phyloP scores from a whole-genome alignment of 2,888 invertebrate species.

The Gymnocheta viridis region DNA sequence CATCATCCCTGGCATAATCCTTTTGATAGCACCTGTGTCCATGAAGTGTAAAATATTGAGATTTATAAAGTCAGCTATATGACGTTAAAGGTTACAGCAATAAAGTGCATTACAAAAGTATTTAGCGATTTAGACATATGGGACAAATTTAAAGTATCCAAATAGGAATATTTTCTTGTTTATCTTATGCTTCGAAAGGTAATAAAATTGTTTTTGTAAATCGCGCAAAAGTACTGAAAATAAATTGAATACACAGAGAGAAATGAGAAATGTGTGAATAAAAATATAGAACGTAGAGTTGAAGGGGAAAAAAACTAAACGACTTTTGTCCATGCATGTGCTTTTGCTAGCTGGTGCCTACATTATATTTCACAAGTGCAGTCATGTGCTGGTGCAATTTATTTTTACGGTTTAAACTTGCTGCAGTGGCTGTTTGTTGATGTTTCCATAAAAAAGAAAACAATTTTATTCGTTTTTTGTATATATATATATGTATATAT shows the following conservation, averaged over 20 bases:
- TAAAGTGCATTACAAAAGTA: constrained; percentile 30
- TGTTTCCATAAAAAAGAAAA: constrained; percentile 9
- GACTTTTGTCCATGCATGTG: background rate
- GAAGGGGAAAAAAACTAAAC: background rate
- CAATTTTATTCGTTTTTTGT: constrained; percentile 1
- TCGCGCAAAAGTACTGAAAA: constrained; percentile 5
- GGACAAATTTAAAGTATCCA: constrained; percentile 37
- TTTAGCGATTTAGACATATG: constrained; percentile 53
- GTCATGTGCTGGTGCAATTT: constrained; percentile 60
- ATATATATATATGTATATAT: too few relatives aligned
- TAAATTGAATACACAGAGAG: background rate
- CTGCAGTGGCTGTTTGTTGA: constrained; percentile 1
- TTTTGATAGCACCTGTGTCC: constrained; percentile 19
- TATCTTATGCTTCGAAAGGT: background rate
- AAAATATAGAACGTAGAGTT: background rate
- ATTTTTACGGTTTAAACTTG: constrained; percentile 61
- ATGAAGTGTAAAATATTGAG: constrained; percentile 18
- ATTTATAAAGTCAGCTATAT: constrained; percentile 15
- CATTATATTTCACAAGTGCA: constrained; percentile 39
- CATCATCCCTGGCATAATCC: background rate
- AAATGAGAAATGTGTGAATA: background rate
- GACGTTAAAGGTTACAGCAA: constrained; percentile 9
- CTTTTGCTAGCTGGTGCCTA: background rate
- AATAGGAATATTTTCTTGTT: constrained; percentile 28
- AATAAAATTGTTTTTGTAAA: constrained; percentile 54